These are phyloP conservation scores for Eospalax fontanierii DNA, from an alignment of 2,797 vertebrate genomes.

Conservation along the genomic window DNA sequence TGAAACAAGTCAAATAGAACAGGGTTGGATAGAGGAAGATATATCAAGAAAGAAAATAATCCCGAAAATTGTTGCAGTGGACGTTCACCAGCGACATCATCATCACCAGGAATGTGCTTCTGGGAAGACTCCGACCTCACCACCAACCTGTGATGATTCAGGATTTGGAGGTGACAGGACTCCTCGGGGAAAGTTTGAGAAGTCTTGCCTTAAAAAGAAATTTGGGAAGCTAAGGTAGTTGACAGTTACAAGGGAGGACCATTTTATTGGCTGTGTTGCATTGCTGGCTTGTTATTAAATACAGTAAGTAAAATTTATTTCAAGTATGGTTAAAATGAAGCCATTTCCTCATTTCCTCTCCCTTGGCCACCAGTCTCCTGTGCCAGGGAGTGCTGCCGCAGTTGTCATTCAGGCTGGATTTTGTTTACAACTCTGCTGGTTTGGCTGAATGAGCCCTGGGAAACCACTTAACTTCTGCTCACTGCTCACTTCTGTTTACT, in stretches of 20 bases:
- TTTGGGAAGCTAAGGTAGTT: not conserved
- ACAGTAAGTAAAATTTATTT: not conserved
- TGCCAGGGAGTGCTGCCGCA: not conserved
- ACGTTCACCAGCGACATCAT: too few species aligned
- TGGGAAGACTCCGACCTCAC: not conserved
- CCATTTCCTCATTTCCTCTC: not conserved
- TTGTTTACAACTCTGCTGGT: conserved; percentile 50
- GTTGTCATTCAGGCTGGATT: conserved; percentile 19
- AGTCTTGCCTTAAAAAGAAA: not conserved
- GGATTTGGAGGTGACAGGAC: not conserved
- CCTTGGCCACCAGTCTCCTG: not conserved
- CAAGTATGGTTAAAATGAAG: not conserved
- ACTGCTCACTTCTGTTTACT: conserved; percentile 74
- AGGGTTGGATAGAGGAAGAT: not conserved
- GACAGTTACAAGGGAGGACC: not conserved
- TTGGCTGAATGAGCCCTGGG: not conserved
- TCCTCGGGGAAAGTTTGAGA: not conserved
- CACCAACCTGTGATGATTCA: not conserved
- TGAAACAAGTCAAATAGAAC: not conserved
- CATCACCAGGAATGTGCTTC: not conserved
- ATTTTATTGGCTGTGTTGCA: not conserved
- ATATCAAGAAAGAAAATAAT: not conserved
- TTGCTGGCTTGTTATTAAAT: not conserved
- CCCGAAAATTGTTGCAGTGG: not conserved
- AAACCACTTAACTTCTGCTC: conserved; percentile 75